Percentiles rank a stretch among this genome's conserved stretches.
Evolutionary conservation across 2,888 invertebrate species (phyloP).

Genomic region (Molanna angustata): DNA sequence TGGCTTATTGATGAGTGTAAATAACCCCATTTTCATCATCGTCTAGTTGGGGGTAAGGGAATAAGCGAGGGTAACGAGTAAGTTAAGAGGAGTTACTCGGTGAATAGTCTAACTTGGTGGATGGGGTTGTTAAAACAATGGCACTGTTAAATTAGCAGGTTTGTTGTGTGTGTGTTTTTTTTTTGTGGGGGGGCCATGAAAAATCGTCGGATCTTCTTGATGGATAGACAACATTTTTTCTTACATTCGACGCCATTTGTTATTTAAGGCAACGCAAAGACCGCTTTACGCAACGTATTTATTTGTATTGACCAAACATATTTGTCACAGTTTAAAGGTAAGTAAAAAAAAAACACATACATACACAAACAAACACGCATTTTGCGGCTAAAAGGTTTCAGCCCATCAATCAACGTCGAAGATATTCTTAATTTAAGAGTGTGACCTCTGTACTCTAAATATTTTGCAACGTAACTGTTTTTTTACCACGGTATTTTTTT

Average conservation of each 20-base stretch:
- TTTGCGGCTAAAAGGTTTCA: constrained; percentile 1
- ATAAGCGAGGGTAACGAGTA: not conserved
- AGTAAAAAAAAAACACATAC: too few species aligned
- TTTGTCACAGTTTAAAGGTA: constrained; percentile 28
- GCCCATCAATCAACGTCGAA: not conserved
- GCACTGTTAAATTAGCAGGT: constrained; percentile 32
- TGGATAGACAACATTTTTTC: constrained; percentile 29
- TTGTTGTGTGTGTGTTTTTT: constrained; percentile 18
- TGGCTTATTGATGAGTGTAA: too few species aligned
- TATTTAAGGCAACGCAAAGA: constrained; percentile 8
- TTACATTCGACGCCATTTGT: constrained; percentile 27
- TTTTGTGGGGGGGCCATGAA: constrained; percentile 21
- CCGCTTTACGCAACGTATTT: constrained; percentile 27
- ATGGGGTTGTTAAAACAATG: constrained; percentile 19
- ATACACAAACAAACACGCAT: constrained; percentile 1
- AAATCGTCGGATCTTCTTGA: constrained; percentile 32
- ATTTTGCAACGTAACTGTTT: too few species aligned
- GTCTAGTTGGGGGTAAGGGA: not conserved
- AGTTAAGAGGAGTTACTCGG: not conserved
- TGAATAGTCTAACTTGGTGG: constrained; percentile 5
- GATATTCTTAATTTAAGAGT: not conserved
- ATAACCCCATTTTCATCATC: too few species aligned
- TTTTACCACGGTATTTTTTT: too few species aligned
- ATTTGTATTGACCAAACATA: constrained; percentile 28
- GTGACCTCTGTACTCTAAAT: too few species aligned